Conservation (phyloP, 2,797 vertebrate species). For the Acipenser ruthenus region DNA sequence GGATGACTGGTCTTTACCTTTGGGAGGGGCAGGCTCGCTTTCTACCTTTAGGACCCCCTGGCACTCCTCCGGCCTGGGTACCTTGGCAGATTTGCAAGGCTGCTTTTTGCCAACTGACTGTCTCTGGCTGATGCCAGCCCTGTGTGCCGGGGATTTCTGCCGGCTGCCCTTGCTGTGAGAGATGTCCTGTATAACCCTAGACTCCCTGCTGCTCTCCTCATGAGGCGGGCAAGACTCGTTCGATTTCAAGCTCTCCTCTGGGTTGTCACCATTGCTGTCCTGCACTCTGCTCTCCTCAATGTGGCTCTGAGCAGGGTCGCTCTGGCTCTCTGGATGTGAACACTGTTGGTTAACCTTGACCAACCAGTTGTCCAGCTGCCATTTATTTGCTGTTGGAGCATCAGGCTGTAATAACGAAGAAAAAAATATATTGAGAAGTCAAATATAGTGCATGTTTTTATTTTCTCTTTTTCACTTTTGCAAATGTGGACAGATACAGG, state of each 20-base stretch:
- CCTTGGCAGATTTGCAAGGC: constrained; percentile 47
- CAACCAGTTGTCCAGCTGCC: constrained; percentile 83
- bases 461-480: not conserved
- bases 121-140: constrained; percentile 17
- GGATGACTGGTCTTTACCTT: constrained; percentile 49
- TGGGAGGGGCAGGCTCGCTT: constrained; percentile 39
- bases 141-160: constrained; percentile 32
- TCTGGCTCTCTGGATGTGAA: constrained; percentile 44
- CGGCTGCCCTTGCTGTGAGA: constrained; percentile 36
- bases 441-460: not conserved
- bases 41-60: constrained; percentile 46
- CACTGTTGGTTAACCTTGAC: constrained; percentile 61
- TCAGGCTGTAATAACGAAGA: constrained; percentile 51
- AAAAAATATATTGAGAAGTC: not conserved
- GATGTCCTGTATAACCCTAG: constrained; percentile 32
- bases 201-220: constrained; percentile 15
- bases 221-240: constrained; percentile 36
- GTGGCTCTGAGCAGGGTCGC: constrained; percentile 2
- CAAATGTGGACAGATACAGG: not conserved
- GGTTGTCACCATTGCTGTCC: constrained; percentile 26
- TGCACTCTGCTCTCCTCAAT: constrained; percentile 29
- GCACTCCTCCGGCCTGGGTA: constrained; percentile 15
- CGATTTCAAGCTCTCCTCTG: constrained; percentile 32
- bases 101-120: constrained; percentile 49
- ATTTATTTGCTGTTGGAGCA: constrained; percentile 62